Conservation (phyloP, 2,888 invertebrate species). For the Pyrochroa serraticornis region DNA sequence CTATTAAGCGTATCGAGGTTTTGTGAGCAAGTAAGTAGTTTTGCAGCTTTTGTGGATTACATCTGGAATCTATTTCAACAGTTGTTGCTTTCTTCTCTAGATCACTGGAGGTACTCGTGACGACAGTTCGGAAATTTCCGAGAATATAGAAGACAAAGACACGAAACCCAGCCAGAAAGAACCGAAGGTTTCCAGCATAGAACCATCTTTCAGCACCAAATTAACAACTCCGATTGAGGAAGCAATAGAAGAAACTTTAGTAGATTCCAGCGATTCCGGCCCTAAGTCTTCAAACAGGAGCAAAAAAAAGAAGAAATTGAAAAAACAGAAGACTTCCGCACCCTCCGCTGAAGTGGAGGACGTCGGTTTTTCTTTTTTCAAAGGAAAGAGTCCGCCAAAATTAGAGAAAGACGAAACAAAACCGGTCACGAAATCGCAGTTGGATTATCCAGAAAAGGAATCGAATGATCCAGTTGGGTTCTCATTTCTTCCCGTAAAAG, state of each 20-base stretch:
- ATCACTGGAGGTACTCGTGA: constrained; percentile 12
- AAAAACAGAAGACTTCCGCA: constrained; percentile 20
- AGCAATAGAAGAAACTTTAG: constrained; percentile 41
- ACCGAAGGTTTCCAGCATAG: constrained; percentile 32
- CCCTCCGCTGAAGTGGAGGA: constrained; percentile 17
- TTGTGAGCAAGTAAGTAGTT: constrained; percentile 42
- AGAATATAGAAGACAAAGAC: constrained; percentile 1
- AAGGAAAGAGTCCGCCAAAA: constrained; percentile 16
- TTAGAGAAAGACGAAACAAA: neutral
- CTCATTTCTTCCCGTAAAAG: constrained; percentile 41
- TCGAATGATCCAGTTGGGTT: constrained; percentile 31
- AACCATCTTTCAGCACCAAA: constrained; percentile 40
- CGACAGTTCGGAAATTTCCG: constrained; percentile 1
- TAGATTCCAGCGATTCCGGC: too few species aligned
- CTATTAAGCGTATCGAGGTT: constrained; percentile 39
- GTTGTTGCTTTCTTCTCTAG: constrained; percentile 8
- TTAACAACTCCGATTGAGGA: constrained; percentile 42
- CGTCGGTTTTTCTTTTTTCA: constrained; percentile 34
- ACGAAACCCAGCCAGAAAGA: constrained; percentile 31
- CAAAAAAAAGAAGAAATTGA: constrained; percentile 28
- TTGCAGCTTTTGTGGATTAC: neutral
- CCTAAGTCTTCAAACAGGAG: neutral
- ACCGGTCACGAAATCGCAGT: neutral
- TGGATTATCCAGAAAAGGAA: constrained; percentile 1
- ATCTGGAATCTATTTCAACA: constrained; percentile 7